These are phyloP conservation scores for Acanthiza pusilla DNA, from an alignment of 2,797 vertebrate species.

Conservation along the genomic window DNA sequence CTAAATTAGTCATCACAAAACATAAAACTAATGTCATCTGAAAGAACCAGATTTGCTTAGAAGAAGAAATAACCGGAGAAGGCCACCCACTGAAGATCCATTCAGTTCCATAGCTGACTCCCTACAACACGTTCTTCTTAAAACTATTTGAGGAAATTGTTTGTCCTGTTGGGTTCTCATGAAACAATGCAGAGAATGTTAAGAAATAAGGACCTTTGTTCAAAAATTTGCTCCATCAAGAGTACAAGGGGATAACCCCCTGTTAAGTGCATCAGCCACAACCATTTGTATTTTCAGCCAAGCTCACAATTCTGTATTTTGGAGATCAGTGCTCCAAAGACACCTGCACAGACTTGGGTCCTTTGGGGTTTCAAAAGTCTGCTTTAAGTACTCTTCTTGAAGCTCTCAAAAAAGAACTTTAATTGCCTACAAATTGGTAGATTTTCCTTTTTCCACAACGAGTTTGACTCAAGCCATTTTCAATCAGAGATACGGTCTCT, in stretches of 20 bases:
- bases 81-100: background rate
- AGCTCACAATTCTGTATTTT: background rate
- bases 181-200: background rate
- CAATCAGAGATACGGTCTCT: background rate
- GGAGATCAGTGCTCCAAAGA: background rate
- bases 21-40: background rate
- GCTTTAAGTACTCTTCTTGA: background rate
- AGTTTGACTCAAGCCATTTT: background rate
- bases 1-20: background rate
- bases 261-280: background rate
- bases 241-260: background rate
- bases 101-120: background rate
- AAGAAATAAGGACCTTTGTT: conserved; percentile 23
- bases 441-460: background rate
- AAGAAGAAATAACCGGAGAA: background rate
- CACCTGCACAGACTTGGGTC: background rate
- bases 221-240: background rate
- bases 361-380: background rate
- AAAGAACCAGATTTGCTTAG: background rate
- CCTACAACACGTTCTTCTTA: background rate
- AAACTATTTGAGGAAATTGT: background rate
- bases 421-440: background rate
- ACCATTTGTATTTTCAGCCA: conserved; percentile 15
- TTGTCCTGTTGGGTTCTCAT: background rate
- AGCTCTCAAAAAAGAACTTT: background rate